Percentiles rank a stretch among this genome's conserved stretches.
Conservation (phyloP, 2,797 vertebrate species). For the Oophaga sylvatica region DNA sequence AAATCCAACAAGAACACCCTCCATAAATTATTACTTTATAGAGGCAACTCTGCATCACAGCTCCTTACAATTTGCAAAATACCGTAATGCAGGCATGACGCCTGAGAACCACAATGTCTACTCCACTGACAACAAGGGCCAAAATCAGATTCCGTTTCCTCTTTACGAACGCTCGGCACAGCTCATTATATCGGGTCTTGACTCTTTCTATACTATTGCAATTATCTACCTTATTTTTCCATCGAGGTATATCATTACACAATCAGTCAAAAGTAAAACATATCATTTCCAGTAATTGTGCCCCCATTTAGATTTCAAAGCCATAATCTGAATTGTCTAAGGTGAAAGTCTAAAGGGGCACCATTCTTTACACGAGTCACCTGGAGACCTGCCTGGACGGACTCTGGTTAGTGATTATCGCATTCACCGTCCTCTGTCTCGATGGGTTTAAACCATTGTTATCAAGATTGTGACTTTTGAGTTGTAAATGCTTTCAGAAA, state of each 20-base stretch:
- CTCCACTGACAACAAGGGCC: not conserved
- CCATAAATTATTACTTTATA: no score
- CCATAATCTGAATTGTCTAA: conserved; percentile 20
- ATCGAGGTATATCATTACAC: conserved; percentile 30
- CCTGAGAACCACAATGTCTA: not conserved
- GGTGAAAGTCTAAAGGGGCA: conserved; percentile 17
- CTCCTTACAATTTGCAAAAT: not conserved
- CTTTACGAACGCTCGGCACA: not conserved
- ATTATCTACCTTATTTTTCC: conserved; percentile 35
- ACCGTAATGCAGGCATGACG: not conserved
- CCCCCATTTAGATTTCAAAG: conserved; percentile 33
- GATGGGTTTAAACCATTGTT: not conserved
- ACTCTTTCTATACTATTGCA: not conserved
- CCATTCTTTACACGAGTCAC: not conserved
- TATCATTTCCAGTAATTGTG: conserved; percentile 22
- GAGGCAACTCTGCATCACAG: no score
- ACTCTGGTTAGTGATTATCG: conserved; percentile 10
- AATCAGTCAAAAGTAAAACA: conserved; percentile 15
- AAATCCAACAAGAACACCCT: no score
- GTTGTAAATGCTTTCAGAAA: conserved; percentile 10
- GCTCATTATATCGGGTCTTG: not conserved
- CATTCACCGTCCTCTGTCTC: not conserved
- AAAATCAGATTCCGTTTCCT: conserved; percentile 21
- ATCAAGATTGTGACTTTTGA: not conserved
- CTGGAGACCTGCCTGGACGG: not conserved